These are phyloP conservation scores for Ammodytes dubius DNA, from an alignment of 2,113 vertebrate species.

Conservation along the genomic window DNA sequence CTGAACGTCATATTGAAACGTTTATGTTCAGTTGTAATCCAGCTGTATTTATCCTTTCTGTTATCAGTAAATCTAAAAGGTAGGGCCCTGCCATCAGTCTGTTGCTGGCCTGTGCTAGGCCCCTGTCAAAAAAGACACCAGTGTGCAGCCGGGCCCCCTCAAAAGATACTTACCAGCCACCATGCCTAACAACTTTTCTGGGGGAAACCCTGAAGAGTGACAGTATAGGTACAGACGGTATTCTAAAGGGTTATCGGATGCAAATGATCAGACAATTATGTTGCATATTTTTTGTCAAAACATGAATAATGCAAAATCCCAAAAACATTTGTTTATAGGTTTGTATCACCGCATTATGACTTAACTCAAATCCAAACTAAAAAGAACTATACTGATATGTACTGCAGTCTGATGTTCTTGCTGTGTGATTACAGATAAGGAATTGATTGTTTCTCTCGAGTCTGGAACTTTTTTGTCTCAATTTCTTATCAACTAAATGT, in stretches of 20 bases:
- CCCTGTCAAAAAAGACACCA: no score
- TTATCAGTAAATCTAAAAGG: conserved; percentile 17
- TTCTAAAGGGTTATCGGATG: neutral
- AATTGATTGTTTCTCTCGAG: neutral
- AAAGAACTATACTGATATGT: neutral
- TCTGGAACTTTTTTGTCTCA: neutral
- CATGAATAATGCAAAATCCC: neutral
- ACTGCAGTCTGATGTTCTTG: neutral
- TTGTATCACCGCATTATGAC: neutral
- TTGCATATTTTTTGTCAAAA: conserved; percentile 2
- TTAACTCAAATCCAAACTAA: no score
- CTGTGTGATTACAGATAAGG: neutral
- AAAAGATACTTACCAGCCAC: no score
- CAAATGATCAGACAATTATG: neutral
- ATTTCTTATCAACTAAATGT: neutral
- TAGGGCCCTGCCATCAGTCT: neutral
- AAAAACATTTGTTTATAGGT: neutral
- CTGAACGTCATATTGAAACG: conserved; percentile 35
- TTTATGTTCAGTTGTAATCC: conserved; percentile 34
- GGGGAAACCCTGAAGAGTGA: no score
- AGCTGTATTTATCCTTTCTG: conserved; percentile 31
- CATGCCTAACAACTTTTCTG: no score
- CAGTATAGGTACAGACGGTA: no score
- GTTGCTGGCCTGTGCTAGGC: no score
- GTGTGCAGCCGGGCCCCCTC: no score